phyloP scores from a whole-genome alignment of 2,113 vertebrate species.

The Balaenoptera acutorostrata region DNA sequence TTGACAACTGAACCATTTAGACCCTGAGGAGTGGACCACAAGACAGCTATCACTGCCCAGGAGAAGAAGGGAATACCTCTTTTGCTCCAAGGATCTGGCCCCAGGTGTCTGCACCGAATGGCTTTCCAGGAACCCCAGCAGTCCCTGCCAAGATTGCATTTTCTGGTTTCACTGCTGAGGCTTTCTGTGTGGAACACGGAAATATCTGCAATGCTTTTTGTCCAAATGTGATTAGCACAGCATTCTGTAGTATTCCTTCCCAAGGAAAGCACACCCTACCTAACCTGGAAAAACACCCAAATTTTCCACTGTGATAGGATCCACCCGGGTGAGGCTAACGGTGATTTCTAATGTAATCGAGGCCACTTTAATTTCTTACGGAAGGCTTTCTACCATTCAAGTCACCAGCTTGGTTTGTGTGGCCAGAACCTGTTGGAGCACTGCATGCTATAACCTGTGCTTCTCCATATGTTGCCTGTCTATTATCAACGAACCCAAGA shows the following conservation, averaged over 20 bases:
- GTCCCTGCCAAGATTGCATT: slow-evolving; percentile 7
- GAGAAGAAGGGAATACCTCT: background rate
- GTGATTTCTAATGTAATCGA: background rate
- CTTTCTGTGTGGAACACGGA: slow-evolving; percentile 14
- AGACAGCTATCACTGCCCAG: background rate
- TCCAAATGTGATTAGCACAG: slow-evolving; percentile 11
- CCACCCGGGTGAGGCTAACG: background rate
- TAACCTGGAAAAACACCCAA: background rate
- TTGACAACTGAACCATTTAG: background rate
- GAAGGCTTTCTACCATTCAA: background rate
- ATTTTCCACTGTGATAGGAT: background rate
- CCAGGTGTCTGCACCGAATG: background rate
- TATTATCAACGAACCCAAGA: background rate
- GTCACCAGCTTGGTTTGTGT: background rate
- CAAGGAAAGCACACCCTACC: background rate
- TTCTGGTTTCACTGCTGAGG: background rate
- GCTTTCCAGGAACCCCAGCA: slow-evolving; percentile 34
- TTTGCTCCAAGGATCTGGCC: background rate
- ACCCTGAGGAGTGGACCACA: background rate
- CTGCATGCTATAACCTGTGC: background rate
- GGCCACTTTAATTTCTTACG: background rate
- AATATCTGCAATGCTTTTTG: background rate
- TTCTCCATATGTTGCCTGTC: background rate
- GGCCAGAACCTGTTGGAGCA: background rate
- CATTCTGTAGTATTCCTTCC: background rate